Percentiles rank a stretch among this genome's conserved stretches.
These are phyloP conservation scores for Rhabdornis inornatus DNA, from an alignment of 2,113 vertebrate species.

Conservation along the genomic window DNA sequence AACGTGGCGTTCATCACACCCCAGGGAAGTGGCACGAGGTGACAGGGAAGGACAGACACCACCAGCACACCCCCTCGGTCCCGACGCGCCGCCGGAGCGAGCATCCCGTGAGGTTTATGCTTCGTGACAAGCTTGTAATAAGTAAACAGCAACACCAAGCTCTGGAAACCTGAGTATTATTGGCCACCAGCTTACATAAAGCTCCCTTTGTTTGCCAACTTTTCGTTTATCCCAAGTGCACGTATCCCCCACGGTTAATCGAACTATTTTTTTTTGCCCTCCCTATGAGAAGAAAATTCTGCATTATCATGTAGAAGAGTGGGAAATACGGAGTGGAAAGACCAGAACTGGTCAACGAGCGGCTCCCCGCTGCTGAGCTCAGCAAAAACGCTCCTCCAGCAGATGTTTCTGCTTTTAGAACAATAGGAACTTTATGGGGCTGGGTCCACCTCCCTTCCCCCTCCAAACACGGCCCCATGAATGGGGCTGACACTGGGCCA, in stretches of 20 bases:
- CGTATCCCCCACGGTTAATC: background rate
- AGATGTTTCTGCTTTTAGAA: slow-evolving; percentile 64
- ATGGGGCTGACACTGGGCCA: background rate
- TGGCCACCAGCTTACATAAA: background rate
- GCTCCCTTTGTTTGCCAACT: slow-evolving; percentile 11
- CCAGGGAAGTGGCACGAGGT: background rate
- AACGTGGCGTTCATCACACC: accelerated
- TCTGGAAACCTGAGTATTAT: background rate
- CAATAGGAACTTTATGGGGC: slow-evolving; percentile 64
- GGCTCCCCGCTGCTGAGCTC: slow-evolving; percentile 62
- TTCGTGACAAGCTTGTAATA: background rate
- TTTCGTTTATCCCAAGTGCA: background rate
- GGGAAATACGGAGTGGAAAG: slow-evolving; percentile 16
- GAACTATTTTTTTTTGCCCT: background rate
- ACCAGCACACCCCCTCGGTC: background rate
- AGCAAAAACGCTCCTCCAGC: slow-evolving; percentile 48
- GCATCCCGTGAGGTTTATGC: background rate
- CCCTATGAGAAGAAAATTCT: slow-evolving; percentile 10
- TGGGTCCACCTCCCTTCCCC: slow-evolving; percentile 36
- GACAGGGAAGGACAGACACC: background rate
- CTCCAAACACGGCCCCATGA: background rate
- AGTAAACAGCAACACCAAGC: background rate
- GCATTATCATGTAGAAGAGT: slow-evolving; percentile 17
- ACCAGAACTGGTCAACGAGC: background rate
- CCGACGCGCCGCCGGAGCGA: accelerated